These are phyloP conservation scores for Fragum whitleyi DNA, from an alignment of 2,888 invertebrate genomes.

Conservation along the genomic window DNA sequence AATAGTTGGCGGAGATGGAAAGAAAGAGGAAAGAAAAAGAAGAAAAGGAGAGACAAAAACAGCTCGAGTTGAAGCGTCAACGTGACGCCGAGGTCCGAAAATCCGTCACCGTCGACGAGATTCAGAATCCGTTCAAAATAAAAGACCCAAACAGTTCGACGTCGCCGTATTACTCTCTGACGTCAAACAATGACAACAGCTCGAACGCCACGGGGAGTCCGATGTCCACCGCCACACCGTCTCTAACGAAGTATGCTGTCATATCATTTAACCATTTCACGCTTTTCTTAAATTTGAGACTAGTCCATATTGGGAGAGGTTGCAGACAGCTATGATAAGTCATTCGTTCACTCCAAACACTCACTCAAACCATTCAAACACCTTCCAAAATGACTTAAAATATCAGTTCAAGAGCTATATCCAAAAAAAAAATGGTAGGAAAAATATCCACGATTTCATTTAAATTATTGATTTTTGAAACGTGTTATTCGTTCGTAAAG, in stretches of 20 bases:
- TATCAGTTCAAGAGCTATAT: too few relatives aligned
- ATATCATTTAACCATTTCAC: conserved; percentile 2
- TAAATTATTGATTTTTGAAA: too few relatives aligned
- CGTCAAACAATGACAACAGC: neutral
- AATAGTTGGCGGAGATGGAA: conserved; percentile 11
- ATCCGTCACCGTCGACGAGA: neutral
- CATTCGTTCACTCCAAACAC: too few relatives aligned
- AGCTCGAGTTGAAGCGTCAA: conserved; percentile 3
- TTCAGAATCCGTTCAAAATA: too few relatives aligned
- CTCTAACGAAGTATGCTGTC: neutral
- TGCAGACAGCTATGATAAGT: too few relatives aligned
- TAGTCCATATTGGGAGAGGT: too few relatives aligned
- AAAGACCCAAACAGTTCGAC: neutral
- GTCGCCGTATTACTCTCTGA: neutral
- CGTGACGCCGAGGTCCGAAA: neutral
- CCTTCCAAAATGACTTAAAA: too few relatives aligned
- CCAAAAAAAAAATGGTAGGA: too few relatives aligned
- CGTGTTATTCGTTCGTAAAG: too few relatives aligned
- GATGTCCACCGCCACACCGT: neutral
- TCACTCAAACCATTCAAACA: too few relatives aligned
- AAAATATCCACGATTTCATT: too few relatives aligned
- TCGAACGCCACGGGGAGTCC: neutral
- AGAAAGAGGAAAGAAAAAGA: conserved; percentile 14
- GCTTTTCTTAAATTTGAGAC: neutral
- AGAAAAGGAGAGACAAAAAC: conserved; percentile 1